Evolutionary conservation across 2,888 invertebrate genomes (phyloP).

Genomic region (Tenthredo mesomela): DNA sequence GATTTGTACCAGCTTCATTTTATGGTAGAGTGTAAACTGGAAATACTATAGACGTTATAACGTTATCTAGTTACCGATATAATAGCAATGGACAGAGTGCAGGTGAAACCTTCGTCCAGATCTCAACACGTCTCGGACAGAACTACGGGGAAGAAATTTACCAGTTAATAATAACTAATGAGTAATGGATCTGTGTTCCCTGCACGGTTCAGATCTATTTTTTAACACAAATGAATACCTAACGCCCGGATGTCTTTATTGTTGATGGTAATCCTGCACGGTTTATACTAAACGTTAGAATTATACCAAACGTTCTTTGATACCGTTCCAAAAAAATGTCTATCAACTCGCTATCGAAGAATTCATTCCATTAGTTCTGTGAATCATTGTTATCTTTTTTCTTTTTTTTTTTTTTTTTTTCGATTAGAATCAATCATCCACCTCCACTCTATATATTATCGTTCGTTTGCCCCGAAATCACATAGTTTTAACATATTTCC

Average conservation of each 20-base stretch:
- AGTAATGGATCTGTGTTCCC: not conserved
- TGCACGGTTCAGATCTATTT: not conserved
- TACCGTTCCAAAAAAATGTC: not conserved
- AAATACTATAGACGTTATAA: not conserved
- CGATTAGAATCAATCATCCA: not conserved
- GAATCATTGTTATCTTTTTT: not conserved
- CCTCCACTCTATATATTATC: too few species aligned
- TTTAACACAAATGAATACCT: constrained; percentile 2
- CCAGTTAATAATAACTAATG: constrained; percentile 36
- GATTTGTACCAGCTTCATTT: not conserved
- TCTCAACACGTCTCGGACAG: not conserved
- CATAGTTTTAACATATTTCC: too few species aligned
- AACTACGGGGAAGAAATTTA: not conserved
- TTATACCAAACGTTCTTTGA: not conserved
- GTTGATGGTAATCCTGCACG: not conserved
- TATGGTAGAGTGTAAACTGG: not conserved
- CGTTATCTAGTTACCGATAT: not conserved
- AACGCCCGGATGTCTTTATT: not conserved
- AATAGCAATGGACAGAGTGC: not conserved
- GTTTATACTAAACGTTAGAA: not conserved
- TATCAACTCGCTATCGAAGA: not conserved
- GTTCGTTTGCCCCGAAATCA: too few species aligned
- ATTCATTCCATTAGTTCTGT: not conserved
- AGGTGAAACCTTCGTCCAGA: constrained; percentile 1
- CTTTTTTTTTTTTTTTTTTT: not conserved